Evolutionary conservation across 1,140 invertebrate species (phyloP), one percentile per base, ranked within the genome.

Genomic region (Drosophila kanapiae): DNA sequence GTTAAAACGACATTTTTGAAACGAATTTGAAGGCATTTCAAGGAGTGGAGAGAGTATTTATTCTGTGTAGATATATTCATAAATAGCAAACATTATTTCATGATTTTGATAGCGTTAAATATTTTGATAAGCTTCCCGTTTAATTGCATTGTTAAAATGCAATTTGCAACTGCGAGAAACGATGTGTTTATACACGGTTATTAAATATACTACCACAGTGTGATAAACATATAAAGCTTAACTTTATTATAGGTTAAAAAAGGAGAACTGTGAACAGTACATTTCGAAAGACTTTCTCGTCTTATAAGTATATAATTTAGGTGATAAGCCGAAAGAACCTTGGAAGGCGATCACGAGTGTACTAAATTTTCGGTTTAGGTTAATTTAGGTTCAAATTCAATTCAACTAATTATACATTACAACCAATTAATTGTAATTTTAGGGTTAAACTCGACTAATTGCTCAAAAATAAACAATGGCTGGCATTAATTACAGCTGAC

Each of bases 361-460:
- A 54, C n/a, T 9, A 14, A 23, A 54, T 37, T 37, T 14, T 14
- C 23, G 51, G 51, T 14, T 56, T 38, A 14, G 10, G 6, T 11
- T 23, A 49, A 11, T 35, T 61, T 53, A n/a, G 16, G 6, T 16
- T 61, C 6, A 29, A 69, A 18, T 70, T 5, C n/a, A 38, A 31
- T 62, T 38, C 16, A 31, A 10, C n/a, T 35, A 11, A 49, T 40
- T 58, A 37, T 14, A 47, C 16, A 8, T 40, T 37, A 7, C 42
- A 60, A 68, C n/a, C 23, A 64, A 38, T 48, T 64, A 53, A 42
- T 48, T 63, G 37, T 60, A 49, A 72, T 49, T 14, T 62, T 48
- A 43, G 61, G 51, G 65, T 75, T 47, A 82, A 82, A 82, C 80
- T 65, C n/a, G 51, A 54, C 75, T 75, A 82, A 82, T 86, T 86